phyloP scores from a whole-genome alignment of 2,113 vertebrate genomes.

The Nothobranchius furzeri region DNA sequence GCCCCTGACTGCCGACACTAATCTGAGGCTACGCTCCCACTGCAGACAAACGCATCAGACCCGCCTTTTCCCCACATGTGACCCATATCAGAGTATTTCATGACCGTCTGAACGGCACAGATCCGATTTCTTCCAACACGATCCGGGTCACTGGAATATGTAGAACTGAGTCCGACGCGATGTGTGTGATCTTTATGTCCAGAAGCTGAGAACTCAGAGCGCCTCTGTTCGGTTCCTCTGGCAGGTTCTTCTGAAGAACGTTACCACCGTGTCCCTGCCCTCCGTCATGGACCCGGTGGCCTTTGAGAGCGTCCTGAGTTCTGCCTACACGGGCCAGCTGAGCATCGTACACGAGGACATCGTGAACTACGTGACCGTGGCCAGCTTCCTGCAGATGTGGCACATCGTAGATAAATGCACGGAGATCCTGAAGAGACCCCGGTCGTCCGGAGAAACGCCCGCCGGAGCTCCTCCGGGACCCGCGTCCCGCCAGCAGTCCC shows the following conservation, averaged over 20 bases:
- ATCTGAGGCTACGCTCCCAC: no score
- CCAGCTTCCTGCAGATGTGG: slow-evolving; percentile 86
- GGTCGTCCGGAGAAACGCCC: slow-evolving; percentile 37
- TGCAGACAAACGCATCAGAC: no score
- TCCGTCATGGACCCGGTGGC: slow-evolving; percentile 82
- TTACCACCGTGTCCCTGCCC: slow-evolving; percentile 80
- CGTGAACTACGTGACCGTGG: slow-evolving; percentile 83
- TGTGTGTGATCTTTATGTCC: no score
- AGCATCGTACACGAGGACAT: slow-evolving; percentile 82
- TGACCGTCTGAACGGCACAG: no score
- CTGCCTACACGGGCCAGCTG: slow-evolving; percentile 83
- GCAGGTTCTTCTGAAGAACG: slow-evolving; percentile 82
- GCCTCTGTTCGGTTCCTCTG: neutral
- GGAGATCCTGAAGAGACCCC: slow-evolving; percentile 76
- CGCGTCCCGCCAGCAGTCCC: slow-evolving; percentile 75
- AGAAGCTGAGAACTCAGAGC: neutral
- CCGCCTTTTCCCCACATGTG: no score
- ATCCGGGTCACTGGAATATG: no score
- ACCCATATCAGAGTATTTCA: no score
- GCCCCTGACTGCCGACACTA: no score
- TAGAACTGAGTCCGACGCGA: no score
- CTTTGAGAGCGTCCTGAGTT: slow-evolving; percentile 81
- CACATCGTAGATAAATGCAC: slow-evolving; percentile 86
- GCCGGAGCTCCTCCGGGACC: slow-evolving; percentile 32
- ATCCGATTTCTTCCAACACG: no score